Evolutionary conservation across 2,888 invertebrate genomes (phyloP).

Genomic region (Cephus spinipes): DNA sequence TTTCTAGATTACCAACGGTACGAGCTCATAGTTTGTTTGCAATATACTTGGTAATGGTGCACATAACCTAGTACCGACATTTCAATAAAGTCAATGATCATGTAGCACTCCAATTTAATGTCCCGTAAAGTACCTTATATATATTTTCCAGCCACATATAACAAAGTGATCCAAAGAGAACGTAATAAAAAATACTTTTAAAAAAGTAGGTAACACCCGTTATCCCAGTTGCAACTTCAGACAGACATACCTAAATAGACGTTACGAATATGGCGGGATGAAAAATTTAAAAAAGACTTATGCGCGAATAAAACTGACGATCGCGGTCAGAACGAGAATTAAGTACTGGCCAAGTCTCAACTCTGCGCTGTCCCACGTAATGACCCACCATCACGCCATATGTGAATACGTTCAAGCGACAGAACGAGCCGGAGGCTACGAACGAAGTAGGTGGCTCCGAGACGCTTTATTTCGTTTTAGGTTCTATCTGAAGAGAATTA

Average conservation of each 20-base stretch:
- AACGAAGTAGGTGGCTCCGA: neutral
- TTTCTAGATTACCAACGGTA: neutral
- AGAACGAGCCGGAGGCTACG: neutral
- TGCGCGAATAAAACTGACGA: neutral
- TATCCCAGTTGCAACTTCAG: neutral
- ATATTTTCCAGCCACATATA: neutral
- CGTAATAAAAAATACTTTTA: neutral
- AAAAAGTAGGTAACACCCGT: neutral
- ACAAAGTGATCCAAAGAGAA: neutral
- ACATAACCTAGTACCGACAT: neutral
- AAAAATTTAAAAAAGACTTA: neutral
- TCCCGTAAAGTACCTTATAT: neutral
- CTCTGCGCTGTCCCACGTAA: conserved; percentile 8
- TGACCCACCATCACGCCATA: conserved; percentile 8
- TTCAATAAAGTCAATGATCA: neutral
- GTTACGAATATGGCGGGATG: neutral
- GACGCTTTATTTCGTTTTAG: neutral
- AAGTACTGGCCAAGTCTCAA: neutral
- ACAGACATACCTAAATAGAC: neutral
- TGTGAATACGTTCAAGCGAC: neutral
- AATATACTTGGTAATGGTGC: neutral
- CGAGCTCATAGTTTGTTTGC: neutral
- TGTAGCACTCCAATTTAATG: neutral
- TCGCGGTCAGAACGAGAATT: neutral
- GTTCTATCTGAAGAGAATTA: neutral